Evolutionary conservation across 2,797 vertebrate species (phyloP).

Genomic region (Enteromius thamalakanensis): DNA sequence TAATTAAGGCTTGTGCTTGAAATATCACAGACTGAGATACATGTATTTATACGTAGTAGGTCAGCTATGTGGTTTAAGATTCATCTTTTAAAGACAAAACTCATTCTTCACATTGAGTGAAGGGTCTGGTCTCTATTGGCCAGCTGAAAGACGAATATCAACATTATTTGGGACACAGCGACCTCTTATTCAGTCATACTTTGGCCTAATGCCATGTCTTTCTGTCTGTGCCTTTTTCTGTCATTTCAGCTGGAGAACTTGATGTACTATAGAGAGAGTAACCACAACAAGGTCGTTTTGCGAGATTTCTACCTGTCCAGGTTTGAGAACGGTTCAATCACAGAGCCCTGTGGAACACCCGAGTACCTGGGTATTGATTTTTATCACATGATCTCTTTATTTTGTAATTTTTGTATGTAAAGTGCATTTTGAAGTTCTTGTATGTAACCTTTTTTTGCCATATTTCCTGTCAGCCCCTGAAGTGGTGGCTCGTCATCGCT

Average conservation of each 20-base stretch:
- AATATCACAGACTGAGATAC: background rate
- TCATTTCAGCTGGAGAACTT: constrained; percentile 74
- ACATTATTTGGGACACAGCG: background rate
- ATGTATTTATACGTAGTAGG: background rate
- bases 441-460: constrained; percentile 18
- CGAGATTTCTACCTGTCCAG: constrained; percentile 87
- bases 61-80: constrained; percentile 13
- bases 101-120: constrained; percentile 18
- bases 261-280: constrained; percentile 79
- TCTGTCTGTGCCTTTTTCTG: constrained; percentile 22
- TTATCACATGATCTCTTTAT: background rate
- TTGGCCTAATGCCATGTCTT: constrained; percentile 24
- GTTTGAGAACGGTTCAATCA: constrained; percentile 87
- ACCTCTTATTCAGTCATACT: constrained; percentile 16
- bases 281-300: constrained; percentile 87
- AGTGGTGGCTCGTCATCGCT: constrained; percentile 85
- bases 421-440: background rate
- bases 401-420: too few relatives aligned
- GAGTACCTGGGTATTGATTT: constrained; percentile 81
- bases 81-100: constrained; percentile 8
- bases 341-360: constrained; percentile 87
- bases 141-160: constrained; percentile 4
- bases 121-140: background rate
- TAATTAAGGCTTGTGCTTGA: background rate
- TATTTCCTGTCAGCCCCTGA: constrained; percentile 78